Evolutionary conservation across 2,113 vertebrate genomes (phyloP).

Genomic region (Mugil cephalus): DNA sequence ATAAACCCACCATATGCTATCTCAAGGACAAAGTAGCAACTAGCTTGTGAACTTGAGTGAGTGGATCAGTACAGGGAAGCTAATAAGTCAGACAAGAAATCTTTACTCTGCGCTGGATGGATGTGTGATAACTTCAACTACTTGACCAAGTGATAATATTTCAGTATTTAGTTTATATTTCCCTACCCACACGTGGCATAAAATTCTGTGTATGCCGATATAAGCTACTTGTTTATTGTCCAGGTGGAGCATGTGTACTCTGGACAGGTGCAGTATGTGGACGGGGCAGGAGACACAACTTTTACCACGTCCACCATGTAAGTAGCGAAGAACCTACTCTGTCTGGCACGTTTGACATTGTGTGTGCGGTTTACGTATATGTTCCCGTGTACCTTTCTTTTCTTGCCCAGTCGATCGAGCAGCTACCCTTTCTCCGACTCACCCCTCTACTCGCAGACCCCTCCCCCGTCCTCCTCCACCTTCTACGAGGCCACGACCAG

Average conservation of each 20-base stretch:
- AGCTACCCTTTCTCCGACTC: conserved; percentile 89
- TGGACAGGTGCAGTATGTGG: conserved; percentile 92
- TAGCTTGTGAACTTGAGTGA: background rate
- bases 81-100: too few relatives aligned
- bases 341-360: background rate
- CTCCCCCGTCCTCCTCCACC: conserved; percentile 81
- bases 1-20: background rate
- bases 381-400: background rate
- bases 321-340: conserved; percentile 61
- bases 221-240: background rate
- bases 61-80: too few relatives aligned
- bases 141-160: too few relatives aligned
- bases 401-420: conserved; percentile 84
- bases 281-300: conserved; percentile 84
- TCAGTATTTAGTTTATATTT: too few relatives aligned
- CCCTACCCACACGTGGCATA: background rate
- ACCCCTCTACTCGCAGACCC: conserved; percentile 87
- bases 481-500: conserved; percentile 87
- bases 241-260: conserved; percentile 91
- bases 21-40: background rate
- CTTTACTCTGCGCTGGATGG: too few relatives aligned
- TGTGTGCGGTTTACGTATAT: background rate
- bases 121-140: too few relatives aligned
- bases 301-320: conserved; percentile 90
- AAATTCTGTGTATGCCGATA: background rate